A percentile compares a stretch with the other conserved stretches of the same genome.
Conservation (phyloP, 2,888 invertebrate genomes). For the Sphecodes monilicornis region DNA sequence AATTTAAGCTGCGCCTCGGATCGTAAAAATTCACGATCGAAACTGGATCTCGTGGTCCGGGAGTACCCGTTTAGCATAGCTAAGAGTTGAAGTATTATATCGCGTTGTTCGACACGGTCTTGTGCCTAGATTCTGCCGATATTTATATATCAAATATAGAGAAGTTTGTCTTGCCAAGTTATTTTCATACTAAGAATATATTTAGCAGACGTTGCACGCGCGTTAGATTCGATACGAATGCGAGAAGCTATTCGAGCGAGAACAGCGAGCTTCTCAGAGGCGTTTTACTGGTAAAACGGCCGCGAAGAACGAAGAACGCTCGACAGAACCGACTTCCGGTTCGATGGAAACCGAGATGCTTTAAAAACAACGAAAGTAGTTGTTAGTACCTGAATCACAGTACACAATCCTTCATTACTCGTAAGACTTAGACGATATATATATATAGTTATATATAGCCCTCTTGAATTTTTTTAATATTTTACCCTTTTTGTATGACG, state of each 20-base stretch:
- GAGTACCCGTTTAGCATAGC: constrained; percentile 15
- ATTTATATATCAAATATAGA: constrained; percentile 52
- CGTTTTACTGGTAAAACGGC: constrained; percentile 43
- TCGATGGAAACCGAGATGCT: constrained; percentile 62
- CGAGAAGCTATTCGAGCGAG: constrained; percentile 7
- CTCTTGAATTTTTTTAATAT: constrained; percentile 53
- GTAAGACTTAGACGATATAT: constrained; percentile 60
- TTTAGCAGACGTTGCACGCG: constrained; percentile 25
- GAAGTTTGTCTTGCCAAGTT: constrained; percentile 64
- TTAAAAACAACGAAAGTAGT: constrained; percentile 67
- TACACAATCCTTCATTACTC: constrained; percentile 68
- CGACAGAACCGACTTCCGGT: constrained; percentile 8
- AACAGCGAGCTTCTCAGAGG: not conserved
- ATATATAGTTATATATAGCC: constrained; percentile 20
- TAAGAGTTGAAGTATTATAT: constrained; percentile 36
- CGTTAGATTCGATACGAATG: constrained; percentile 32
- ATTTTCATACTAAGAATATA: constrained; percentile 58
- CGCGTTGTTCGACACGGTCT: constrained; percentile 32
- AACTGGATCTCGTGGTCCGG: not conserved
- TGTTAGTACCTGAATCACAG: constrained; percentile 78
- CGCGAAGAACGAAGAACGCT: not conserved
- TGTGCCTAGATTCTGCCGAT: constrained; percentile 42
- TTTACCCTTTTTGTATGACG: constrained; percentile 62
- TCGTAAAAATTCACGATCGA: not conserved
- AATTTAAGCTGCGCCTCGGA: not conserved